These are phyloP conservation scores for Scophthalmus maximus DNA, from an alignment of 2,113 vertebrate species.

Conservation along the genomic window DNA sequence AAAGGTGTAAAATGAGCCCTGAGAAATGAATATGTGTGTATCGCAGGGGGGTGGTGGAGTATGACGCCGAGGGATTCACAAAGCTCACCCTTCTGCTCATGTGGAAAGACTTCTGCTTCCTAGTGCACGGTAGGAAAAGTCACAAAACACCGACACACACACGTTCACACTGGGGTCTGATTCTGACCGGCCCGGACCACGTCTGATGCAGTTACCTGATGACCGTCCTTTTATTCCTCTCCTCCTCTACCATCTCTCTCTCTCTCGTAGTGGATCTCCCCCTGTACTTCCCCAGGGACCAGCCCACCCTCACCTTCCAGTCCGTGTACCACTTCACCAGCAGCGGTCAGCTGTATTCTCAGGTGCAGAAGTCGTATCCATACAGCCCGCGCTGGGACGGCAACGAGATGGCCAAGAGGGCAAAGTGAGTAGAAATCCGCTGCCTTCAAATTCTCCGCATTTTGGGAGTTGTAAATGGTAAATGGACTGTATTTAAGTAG, in stretches of 20 bases:
- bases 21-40: slow-evolving; percentile 22
- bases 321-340: slow-evolving; percentile 98
- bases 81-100: slow-evolving; percentile 96
- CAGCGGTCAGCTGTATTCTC: slow-evolving; percentile 97
- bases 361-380: slow-evolving; percentile 97
- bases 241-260: neutral
- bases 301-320: slow-evolving; percentile 97
- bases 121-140: slow-evolving; percentile 90
- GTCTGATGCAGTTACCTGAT: neutral
- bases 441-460: neutral
- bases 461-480: no score
- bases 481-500: no score
- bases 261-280: slow-evolving; percentile 90
- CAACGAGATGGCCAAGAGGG: slow-evolving; percentile 99
- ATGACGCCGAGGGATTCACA: slow-evolving; percentile 98
- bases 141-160: neutral
- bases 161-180: slow-evolving; percentile 28
- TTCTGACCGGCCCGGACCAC: neutral
- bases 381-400: slow-evolving; percentile 99
- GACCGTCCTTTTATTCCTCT: neutral
- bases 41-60: slow-evolving; percentile 95
- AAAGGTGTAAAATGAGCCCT: neutral
- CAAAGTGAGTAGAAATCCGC: slow-evolving; percentile 88
- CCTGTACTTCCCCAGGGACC: slow-evolving; percentile 96
- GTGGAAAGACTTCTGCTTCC: slow-evolving; percentile 98